These are phyloP conservation scores for Gymnogyps californianus DNA, from an alignment of 2,113 vertebrate species.

Conservation along the genomic window DNA sequence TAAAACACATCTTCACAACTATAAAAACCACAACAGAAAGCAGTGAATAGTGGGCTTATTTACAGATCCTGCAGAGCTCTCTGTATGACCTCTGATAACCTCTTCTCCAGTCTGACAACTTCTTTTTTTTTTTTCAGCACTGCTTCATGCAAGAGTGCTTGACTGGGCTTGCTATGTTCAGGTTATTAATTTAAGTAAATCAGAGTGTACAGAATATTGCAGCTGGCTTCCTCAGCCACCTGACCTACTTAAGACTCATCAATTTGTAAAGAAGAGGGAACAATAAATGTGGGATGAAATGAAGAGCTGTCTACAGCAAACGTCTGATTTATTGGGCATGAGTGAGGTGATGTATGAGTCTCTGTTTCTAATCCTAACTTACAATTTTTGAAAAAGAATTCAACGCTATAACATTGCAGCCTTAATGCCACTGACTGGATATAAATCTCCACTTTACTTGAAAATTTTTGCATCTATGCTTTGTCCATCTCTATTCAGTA, in stretches of 20 bases:
- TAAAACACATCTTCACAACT: neutral
- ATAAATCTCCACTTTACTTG: neutral
- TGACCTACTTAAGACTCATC: neutral
- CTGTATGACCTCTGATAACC: neutral
- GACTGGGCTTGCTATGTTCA: neutral
- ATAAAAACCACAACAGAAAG: neutral
- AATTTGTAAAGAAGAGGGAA: slow-evolving; percentile 3
- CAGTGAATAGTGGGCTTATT: neutral
- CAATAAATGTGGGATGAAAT: neutral
- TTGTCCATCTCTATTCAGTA: neutral
- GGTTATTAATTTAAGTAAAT: slow-evolving; percentile 45
- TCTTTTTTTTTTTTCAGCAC: neutral
- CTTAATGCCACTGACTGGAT: neutral
- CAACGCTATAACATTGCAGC: neutral
- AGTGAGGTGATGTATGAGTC: neutral
- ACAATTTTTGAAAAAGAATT: neutral
- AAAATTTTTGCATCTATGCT: neutral
- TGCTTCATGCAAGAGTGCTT: neutral
- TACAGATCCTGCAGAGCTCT: neutral
- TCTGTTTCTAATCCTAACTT: neutral
- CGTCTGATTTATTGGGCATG: neutral
- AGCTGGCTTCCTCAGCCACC: slow-evolving; percentile 14
- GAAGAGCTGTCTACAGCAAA: neutral
- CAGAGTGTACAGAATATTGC: neutral
- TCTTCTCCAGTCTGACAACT: neutral